Conservation (phyloP, 2,797 vertebrate species). For the Okamejei kenojei region DNA sequence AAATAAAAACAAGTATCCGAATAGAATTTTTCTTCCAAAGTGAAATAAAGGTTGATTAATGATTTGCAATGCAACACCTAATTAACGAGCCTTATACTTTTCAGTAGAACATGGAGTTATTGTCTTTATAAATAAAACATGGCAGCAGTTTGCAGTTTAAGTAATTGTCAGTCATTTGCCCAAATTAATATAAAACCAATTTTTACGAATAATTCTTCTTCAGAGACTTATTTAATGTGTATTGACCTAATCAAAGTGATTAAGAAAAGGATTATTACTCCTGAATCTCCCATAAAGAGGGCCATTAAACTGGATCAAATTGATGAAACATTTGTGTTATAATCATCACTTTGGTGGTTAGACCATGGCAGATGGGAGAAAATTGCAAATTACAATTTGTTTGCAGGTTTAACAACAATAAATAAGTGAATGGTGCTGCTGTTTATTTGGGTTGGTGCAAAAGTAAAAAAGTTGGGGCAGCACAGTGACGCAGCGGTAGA, state of each 20-base stretch:
- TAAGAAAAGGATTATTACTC: background rate
- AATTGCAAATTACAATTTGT: background rate
- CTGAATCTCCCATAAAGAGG: background rate
- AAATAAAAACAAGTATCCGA: too few relatives aligned
- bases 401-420: background rate
- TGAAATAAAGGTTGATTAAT: background rate
- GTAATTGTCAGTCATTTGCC: background rate
- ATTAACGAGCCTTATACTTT: background rate
- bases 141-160: background rate
- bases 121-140: background rate
- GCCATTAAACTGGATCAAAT: background rate
- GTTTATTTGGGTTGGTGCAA: too few relatives aligned
- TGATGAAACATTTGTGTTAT: background rate
- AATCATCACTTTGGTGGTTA: background rate
- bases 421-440: background rate
- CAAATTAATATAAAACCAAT: background rate
- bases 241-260: conserved; percentile 7
- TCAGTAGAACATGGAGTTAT: background rate
- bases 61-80: background rate
- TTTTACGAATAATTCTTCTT: conserved; percentile 21
- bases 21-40: background rate
- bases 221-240: background rate
- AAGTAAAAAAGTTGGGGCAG: too few relatives aligned
- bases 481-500: too few relatives aligned
- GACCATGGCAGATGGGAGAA: conserved; percentile 8